Evolutionary conservation across 2,797 vertebrate species (phyloP), one percentile per base, ranked within the genome.

Genomic region (Heterohyrax brucei): DNA sequence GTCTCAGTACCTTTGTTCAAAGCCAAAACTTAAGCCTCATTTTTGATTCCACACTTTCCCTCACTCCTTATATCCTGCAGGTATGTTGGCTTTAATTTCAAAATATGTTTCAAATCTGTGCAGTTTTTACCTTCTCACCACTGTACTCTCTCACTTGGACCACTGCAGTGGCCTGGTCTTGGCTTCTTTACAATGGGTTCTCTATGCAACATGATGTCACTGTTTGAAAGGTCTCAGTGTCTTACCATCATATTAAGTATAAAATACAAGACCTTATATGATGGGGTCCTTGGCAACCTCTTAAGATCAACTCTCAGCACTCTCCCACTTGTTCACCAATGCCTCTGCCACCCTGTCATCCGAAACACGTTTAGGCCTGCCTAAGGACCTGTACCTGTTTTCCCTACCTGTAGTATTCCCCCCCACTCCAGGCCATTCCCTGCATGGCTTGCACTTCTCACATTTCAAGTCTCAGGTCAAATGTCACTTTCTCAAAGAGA

Each of bases 401-500:
- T 39, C 84, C 75, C 77, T n/a, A 68, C 84, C 53, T 81, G n/a
- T 26, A 64, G 19, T 39, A 56, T 82, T 56, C 66, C 66, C 53
- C 46, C 85, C 66, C 44, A n/a, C 85, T n/a, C 21, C 1, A 9
- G 68, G 46, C n/a, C 85, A 53, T 53, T 93, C 56, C 73, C 68
- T 82, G 9, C 59, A n/a, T 14, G 68, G 1, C 33, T 81, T 77
- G 0, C 56, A 33, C 19, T 14, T 75, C 77, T 87, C 84, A 82
- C 3, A 0, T 75, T 81, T 81, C 77, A n/a, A 75, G 68, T 44
- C n/a, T 87, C 46, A 64, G n/a, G 80, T 81, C 77, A 61, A 21
- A 72, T 50, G 83, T 87, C 53, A 93, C 22, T 22, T n/a, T 93
- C 39, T 79, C 24, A 53, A 78, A 78, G 44, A 86, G 64, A 61